Evolutionary conservation across 30 jellyfish, hydroid and myxozoan species (phyloP).

Genomic region (Aurelia sp.): DNA sequence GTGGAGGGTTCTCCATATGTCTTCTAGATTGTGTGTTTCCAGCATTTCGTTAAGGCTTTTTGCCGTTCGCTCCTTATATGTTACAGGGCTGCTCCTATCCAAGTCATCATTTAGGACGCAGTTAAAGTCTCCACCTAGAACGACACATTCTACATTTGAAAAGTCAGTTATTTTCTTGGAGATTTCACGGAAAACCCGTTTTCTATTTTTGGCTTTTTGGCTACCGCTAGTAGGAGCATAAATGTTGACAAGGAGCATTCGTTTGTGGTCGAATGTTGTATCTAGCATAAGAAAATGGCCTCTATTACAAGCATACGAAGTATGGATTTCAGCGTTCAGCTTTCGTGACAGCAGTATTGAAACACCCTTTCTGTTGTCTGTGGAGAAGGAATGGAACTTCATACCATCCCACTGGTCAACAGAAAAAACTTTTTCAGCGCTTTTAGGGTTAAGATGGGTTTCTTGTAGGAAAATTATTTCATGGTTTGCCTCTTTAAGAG

Average conservation of each 20-base stretch:
- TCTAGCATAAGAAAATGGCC: slow-evolving; percentile 2
- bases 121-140: slow-evolving; percentile 24
- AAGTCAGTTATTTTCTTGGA: neutral
- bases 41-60: neutral
- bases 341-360: slow-evolving; percentile 2
- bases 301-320: neutral
- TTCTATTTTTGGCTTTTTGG: neutral
- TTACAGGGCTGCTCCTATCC: neutral
- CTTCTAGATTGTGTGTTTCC: neutral
- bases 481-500: neutral
- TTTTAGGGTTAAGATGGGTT: slow-evolving; percentile 10
- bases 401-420: slow-evolving; percentile 9
- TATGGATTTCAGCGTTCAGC: slow-evolving; percentile 5
- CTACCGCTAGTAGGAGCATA: slow-evolving; percentile 4
- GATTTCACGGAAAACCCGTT: neutral
- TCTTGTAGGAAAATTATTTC: slow-evolving; percentile 17
- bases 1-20: slow-evolving; percentile 5
- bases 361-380: slow-evolving; percentile 24
- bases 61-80: neutral
- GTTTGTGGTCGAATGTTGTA: neutral
- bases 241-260: slow-evolving; percentile 7
- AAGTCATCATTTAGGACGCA: slow-evolving; percentile 5
- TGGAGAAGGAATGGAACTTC: neutral
- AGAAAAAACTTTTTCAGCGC: neutral
- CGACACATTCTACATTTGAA: neutral